phyloP scores from a whole-genome alignment of 2,888 invertebrate species.

The Athrips mouffetella region DNA sequence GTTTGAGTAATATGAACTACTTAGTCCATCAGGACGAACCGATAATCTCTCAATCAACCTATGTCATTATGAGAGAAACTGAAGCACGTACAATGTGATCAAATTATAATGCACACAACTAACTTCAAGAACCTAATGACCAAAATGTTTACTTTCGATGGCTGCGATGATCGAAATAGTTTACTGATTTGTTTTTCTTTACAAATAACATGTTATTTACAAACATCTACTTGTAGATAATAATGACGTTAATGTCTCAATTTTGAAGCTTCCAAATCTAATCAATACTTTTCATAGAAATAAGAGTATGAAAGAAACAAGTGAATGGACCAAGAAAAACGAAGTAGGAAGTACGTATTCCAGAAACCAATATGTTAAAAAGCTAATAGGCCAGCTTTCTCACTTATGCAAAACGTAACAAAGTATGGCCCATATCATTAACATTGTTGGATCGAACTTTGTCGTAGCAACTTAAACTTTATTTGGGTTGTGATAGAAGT shows the following conservation, averaged over 20 bases:
- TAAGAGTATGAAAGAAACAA: neutral
- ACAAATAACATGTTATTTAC: conserved; percentile 23
- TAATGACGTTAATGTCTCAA: conserved; percentile 24
- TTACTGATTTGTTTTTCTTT: conserved; percentile 21
- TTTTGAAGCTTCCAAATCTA: conserved; percentile 13
- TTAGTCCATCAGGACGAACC: too few relatives aligned
- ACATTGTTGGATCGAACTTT: conserved; percentile 36
- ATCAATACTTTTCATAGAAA: neutral
- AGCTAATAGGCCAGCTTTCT: conserved; percentile 33
- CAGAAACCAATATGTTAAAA: conserved; percentile 17
- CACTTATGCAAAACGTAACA: conserved; percentile 69
- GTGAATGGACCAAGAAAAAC: neutral
- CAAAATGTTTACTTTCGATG: conserved; percentile 14
- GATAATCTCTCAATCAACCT: too few relatives aligned
- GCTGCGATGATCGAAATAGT: conserved; percentile 17
- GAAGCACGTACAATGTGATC: too few relatives aligned
- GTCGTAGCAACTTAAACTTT: neutral
- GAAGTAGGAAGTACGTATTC: neutral
- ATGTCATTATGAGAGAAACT: too few relatives aligned
- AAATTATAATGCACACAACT: conserved; percentile 3
- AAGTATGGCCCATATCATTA: conserved; percentile 64
- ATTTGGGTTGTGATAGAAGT: neutral
- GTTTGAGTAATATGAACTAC: too few relatives aligned
- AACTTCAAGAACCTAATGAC: conserved; percentile 2
- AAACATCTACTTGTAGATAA: conserved; percentile 14